Evolutionary conservation across 2,888 invertebrate species (phyloP), one percentile per base, ranked within the genome.

Genomic region (Xestia rhomboidea): DNA sequence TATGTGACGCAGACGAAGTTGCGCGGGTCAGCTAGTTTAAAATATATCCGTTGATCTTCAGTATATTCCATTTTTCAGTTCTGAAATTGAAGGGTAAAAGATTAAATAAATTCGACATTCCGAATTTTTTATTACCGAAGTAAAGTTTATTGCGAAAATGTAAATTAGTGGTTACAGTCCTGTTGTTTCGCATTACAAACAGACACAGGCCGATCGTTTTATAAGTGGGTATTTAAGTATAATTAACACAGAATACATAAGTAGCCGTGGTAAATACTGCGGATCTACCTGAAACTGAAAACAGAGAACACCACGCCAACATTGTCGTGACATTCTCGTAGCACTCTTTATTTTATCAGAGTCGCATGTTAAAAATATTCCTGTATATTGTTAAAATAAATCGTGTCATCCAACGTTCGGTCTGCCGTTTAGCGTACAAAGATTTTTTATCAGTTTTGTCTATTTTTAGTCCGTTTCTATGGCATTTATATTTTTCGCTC

Each of bases 111-210:
- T 21, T 30, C 24, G n/a, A 54, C 44, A 41, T 67, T 67, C 75
- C 24, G 15, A 62, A 30, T 49, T 49, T 27, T 24, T 8, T 24
- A 18, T 62, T 44, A 73, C n/a, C 2, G 24, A 54, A 21, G 34
- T n/a, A 54, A 73, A 38, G 27, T 74, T 75, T 34, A 38, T 75
- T 46, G 34, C 11, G 24, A 75, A 74, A 75, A 62, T 60, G 13
- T 49, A 62, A 49, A 60, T 75, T 18, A 63, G 63, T n/a, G 13
- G 21, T 54, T 8, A 54, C n/a, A n/a, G 10, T 13, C n/a, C 30
- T 13, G 8, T 38, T 49, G 38, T 30, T 24, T 41, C n/a, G 15
- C n/a, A 24, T 30, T 62, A 15, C 46, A 49, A 75, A 74, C 60
- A 46, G 38, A 46, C 27, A 46, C 27, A 27, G 34, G 2, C 11